Evolutionary conservation across 2,113 vertebrate species (phyloP).

Genomic region (Triplophysa tibetana): DNA sequence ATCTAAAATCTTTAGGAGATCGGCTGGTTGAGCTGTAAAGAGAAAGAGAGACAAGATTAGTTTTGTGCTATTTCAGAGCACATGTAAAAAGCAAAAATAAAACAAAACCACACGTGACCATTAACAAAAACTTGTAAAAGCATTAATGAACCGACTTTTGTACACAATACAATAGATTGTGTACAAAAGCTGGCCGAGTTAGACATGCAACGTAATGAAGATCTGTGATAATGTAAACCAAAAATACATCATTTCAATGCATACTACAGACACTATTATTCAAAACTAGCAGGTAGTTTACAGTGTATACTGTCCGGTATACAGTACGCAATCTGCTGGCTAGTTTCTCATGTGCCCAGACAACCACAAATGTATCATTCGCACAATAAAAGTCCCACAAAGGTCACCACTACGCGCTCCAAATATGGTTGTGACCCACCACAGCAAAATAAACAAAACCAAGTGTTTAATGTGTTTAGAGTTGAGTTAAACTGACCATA

Average conservation of each 20-base stretch:
- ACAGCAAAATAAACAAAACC: neutral
- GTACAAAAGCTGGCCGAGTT: too few relatives aligned
- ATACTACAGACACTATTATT: neutral
- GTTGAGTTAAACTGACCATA: neutral
- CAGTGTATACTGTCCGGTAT: neutral
- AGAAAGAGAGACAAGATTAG: slow-evolving; percentile 30
- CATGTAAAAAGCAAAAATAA: neutral
- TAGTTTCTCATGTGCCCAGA: neutral
- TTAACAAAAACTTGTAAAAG: too few relatives aligned
- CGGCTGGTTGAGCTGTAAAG: slow-evolving; percentile 84
- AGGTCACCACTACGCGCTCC: neutral
- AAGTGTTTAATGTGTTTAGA: slow-evolving; percentile 13
- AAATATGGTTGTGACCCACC: neutral
- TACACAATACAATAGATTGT: too few relatives aligned
- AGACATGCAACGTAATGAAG: neutral
- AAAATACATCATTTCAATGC: neutral
- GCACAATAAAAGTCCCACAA: neutral
- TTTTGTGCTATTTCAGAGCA: neutral
- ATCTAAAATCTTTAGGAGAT: slow-evolving; percentile 97
- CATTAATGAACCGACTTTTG: too few relatives aligned
- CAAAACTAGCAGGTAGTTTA: neutral
- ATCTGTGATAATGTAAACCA: neutral
- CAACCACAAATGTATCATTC: neutral
- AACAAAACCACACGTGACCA: neutral
- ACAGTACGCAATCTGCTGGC: neutral